Evolutionary conservation across 1,140 invertebrate genomes (phyloP), one percentile per base, ranked within the genome.

Genomic region (Rhagoletis pomonella): DNA sequence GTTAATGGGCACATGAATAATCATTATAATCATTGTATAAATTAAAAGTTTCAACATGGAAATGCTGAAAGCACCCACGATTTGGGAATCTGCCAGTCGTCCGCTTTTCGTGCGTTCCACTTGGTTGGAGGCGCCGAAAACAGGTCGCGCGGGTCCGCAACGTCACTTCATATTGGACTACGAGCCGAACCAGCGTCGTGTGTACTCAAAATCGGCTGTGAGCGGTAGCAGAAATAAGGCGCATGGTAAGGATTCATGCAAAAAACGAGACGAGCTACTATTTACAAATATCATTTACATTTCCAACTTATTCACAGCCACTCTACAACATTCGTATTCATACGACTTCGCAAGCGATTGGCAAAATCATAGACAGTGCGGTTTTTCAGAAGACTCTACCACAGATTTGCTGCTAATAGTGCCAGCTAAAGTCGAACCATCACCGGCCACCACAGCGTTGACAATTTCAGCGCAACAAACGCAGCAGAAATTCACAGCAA

Each of bases 121-220:
- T 88, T 93, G 92, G 92, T 62, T 90, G 85, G 91, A 92, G 87
- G 87, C 88, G 19, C 89, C 89, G 4, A 88, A 90, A 12, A 64
- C 50, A 10, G 89, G 89, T 2, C 89, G 89, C 67, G 88, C 89
- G 55, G 88, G 89, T 64, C 88, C 88, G 10, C 86, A 91, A 10
- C 87, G 92, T 14, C 92, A 93, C 88, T 93, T 93, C 59, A 92
- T 93, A 88, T 89, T 93, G 85, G 92, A 93, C 86, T 93, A 92
- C 89, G 90, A 93, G 88, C 91, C 90, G 39, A 39, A 29, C 7
- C 84, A 60, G 84, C 12, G 55, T n/a, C 44, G 84, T 42, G 42
- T 42, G 58, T 58, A 60, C 4, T 55, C 73, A 2, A 81, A 81
- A 17, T 81, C 73, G 17, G 73, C 73, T 2, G 44, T 42, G 47